Conservation (phyloP, 92 coral and sea anemone genomes). For the Epizoanthus scotinus region DNA sequence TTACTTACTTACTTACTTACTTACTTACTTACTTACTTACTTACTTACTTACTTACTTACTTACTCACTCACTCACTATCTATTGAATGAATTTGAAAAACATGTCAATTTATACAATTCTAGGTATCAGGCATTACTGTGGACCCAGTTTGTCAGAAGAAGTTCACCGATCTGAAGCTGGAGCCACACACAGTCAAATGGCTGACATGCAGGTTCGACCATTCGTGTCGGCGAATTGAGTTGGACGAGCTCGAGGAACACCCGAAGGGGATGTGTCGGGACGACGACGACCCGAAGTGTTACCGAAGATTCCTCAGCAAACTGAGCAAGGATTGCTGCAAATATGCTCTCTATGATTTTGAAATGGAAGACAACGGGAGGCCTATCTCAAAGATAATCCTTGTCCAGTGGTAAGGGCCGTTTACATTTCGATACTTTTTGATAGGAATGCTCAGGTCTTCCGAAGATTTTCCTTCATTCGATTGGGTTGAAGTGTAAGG, state of each 20-base stretch:
- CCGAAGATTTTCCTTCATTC: neutral
- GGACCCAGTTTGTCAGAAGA: constrained; percentile 24
- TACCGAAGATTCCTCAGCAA: constrained; percentile 26
- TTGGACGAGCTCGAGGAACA: constrained; percentile 34
- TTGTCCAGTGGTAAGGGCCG: constrained; percentile 25
- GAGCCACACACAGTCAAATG: constrained; percentile 40
- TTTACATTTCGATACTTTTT: neutral
- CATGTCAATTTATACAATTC: neutral
- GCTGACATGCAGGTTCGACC: constrained; percentile 36
- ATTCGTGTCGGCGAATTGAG: constrained; percentile 10
- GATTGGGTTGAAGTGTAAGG: neutral
- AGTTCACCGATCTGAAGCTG: constrained; percentile 16
- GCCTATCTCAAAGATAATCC: constrained; percentile 24
- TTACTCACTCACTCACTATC: too few species aligned
- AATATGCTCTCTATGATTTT: constrained; percentile 38
- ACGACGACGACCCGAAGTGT: constrained; percentile 21
- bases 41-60: too few species aligned
- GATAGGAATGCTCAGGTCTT: too few species aligned
- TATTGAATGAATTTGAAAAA: too few species aligned
- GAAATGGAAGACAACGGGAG: constrained; percentile 25
- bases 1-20: too few species aligned
- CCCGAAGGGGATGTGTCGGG: constrained; percentile 25
- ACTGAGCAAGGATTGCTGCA: constrained; percentile 34
- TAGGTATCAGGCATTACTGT: constrained; percentile 37
- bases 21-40: too few species aligned